Conservation (phyloP, 2,797 vertebrate species). For the Microctenopoma stevenorrisi region DNA sequence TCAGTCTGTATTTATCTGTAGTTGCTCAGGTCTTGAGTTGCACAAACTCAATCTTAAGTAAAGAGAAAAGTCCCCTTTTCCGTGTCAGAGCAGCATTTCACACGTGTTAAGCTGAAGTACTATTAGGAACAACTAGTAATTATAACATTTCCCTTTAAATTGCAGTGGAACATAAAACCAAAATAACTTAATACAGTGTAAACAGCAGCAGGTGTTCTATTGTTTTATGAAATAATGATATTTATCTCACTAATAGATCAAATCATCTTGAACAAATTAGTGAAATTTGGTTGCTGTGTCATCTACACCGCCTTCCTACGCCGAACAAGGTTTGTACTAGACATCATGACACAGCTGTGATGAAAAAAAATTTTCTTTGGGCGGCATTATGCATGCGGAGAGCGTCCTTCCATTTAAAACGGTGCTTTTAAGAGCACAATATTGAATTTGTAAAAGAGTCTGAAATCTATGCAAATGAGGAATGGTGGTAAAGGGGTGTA, state of each 20-base stretch:
- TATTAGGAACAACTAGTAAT: no score
- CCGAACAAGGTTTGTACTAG: constrained; percentile 42
- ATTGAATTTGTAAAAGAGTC: constrained; percentile 65
- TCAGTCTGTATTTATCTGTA: constrained; percentile 6
- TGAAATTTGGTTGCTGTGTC: constrained; percentile 36
- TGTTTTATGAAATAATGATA: no score
- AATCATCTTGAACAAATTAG: constrained; percentile 44
- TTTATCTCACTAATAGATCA: constrained; percentile 28
- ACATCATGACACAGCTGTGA: constrained; percentile 34
- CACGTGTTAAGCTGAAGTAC: no score
- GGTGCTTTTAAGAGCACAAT: constrained; percentile 53
- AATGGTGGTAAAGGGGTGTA: constrained; percentile 36
- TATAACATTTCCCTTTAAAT: no score
- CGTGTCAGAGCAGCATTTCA: no score
- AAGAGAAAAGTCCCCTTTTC: no score
- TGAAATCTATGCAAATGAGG: constrained; percentile 63
- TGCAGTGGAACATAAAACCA: no score
- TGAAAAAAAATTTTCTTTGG: constrained; percentile 28
- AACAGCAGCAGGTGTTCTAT: not conserved
- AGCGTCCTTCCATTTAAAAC: constrained; percentile 37
- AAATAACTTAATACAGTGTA: no score
- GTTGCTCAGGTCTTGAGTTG: not conserved
- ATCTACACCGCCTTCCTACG: constrained; percentile 16
- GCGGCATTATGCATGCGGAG: constrained; percentile 55
- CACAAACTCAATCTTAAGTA: no score